A percentile compares a stretch with the other conserved stretches of the same genome.
These are phyloP conservation scores for Goniozus legneri DNA, from an alignment of 1,140 invertebrate species.

Conservation along the genomic window DNA sequence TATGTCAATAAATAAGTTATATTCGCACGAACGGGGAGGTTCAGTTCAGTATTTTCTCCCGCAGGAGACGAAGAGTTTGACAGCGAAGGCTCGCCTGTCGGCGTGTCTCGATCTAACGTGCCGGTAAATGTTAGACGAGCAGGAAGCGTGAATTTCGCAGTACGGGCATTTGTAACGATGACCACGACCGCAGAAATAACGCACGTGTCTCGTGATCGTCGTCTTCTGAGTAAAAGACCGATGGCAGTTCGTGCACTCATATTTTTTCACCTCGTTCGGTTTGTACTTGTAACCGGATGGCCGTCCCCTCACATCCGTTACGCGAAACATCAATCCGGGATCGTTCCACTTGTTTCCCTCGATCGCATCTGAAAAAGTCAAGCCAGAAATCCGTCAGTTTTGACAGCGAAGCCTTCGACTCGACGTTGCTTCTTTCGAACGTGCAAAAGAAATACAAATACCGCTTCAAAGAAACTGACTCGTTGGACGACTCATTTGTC, in stretches of 20 bases:
- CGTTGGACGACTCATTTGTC: too few relatives aligned
- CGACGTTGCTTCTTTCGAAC: too few relatives aligned
- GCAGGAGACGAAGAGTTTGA: constrained; percentile 37
- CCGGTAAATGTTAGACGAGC: constrained; percentile 43
- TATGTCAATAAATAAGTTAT: too few relatives aligned
- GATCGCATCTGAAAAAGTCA: constrained; percentile 13
- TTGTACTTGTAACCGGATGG: constrained; percentile 25
- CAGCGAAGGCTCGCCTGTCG: constrained; percentile 25
- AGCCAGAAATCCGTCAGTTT: constrained; percentile 9
- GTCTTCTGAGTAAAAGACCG: constrained; percentile 44
- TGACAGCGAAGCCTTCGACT: too few relatives aligned
- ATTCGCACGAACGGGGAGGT: too few relatives aligned
- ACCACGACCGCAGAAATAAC: constrained; percentile 42
- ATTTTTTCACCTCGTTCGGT: constrained; percentile 34
- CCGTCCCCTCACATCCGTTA: constrained; percentile 5
- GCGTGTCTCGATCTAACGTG: constrained; percentile 34
- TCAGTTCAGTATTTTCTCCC: too few relatives aligned
- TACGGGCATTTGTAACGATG: constrained; percentile 43
- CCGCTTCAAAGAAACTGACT: too few relatives aligned
- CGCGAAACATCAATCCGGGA: too few relatives aligned
- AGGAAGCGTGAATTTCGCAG: constrained; percentile 37
- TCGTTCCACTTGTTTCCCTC: constrained; percentile 6
- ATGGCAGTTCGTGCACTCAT: constrained; percentile 48
- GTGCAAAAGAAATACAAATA: too few relatives aligned
- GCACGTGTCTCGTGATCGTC: constrained; percentile 38